These are phyloP conservation scores for Eugnorisma glareosa DNA, from an alignment of 2,888 invertebrate species.

Conservation along the genomic window DNA sequence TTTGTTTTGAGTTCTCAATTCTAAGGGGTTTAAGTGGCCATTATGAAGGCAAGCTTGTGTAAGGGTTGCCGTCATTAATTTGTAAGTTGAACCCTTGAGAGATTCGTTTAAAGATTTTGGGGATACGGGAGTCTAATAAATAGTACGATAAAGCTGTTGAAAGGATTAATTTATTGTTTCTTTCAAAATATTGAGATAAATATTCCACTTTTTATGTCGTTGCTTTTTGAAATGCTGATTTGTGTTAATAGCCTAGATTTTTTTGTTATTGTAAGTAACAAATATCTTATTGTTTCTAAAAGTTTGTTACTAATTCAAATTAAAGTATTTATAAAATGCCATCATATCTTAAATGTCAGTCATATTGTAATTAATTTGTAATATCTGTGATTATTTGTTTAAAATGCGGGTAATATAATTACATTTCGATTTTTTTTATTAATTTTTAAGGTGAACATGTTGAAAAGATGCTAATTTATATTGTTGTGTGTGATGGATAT, in stretches of 20 bases:
- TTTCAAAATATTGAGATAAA: neutral
- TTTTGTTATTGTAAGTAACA: neutral
- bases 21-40: conserved; percentile 9
- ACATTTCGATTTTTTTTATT: conserved; percentile 35
- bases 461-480: conserved; percentile 53
- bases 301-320: conserved; percentile 48
- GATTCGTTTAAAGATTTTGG: neutral
- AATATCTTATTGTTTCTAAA: neutral
- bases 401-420: conserved; percentile 66
- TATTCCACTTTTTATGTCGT: neutral
- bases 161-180: neutral
- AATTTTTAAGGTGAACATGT: conserved; percentile 41
- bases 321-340: conserved; percentile 35
- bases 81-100: neutral
- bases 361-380: conserved; percentile 60
- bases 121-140: neutral
- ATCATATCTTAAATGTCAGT: conserved; percentile 59
- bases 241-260: neutral
- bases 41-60: conserved; percentile 23
- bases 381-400: conserved; percentile 65
- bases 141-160: neutral
- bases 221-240: neutral
- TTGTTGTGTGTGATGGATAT: conserved; percentile 45
- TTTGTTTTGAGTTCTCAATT: conserved; percentile 24
- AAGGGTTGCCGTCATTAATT: conserved; percentile 2